Base-by-base conservation (phyloP, 30 jellyfish, hydroid and myxozoan genomes). In the Sanderia malayensis region DNA sequence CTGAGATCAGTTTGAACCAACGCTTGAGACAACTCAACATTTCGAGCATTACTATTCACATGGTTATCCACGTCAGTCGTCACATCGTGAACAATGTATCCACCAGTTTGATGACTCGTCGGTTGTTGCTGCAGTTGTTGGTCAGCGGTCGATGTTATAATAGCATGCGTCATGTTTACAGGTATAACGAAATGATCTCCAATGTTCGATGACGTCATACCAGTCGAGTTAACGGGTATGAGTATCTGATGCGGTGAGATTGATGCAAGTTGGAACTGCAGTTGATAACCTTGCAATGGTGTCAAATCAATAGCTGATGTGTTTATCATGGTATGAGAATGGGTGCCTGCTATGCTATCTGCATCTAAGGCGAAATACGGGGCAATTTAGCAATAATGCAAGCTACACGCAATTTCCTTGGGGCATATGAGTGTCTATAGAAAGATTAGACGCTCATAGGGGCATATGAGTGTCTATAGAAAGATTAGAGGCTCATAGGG, bases 1-100 rank as follows among this genome's bases (percentile, higher is more conserved):
- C 95, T 83, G 44, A 83, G 34, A 59, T 83, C 95, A 19, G 95
- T 83, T 64, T 83, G 95, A 18, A 83, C 95, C 44, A 83, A 32
- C n/a, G 95, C 88, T 31, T 83, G 95, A 10, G 95, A 32, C 37
- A 72, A 61, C 44, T 83, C 86, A 22, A 83, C 95, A 21, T 58
- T 80, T 8, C 80, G 88, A 2, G 55, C 55, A 25, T 63, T 58
- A 61, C 66, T 81, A n/a, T 34, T 67, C 29, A 44, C 80, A 7
- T 70, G 37, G 27, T 26, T 31, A 18, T 69, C 92, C 3, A 77
- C 11, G 27, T 59, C 71, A 26, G 76, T 25, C 52, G 72, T 46
- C 1, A 80, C 92, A 58, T 80, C 69, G 46, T 80, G 92, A 34
- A 80, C 92, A 41, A 80, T 80, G 31, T 53, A 80, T n/a, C n/a